phyloP scores from a whole-genome alignment of 2,797 vertebrate species.

The Hybognathus amarus region DNA sequence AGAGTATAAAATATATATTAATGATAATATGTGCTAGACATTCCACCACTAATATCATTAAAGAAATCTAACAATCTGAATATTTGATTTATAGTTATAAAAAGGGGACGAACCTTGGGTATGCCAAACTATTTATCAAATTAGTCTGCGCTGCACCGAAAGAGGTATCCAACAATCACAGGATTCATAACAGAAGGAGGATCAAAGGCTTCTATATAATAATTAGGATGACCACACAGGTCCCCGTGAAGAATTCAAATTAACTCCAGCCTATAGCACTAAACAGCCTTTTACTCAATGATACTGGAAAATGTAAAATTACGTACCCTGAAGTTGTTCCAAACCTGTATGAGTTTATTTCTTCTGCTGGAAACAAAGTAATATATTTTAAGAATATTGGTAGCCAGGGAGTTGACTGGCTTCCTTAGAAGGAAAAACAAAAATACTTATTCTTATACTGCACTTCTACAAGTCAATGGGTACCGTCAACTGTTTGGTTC shows the following conservation, averaged over 20 bases:
- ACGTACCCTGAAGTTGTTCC: too few relatives aligned
- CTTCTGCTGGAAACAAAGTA: too few relatives aligned
- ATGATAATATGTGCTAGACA: neutral
- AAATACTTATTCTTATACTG: too few relatives aligned
- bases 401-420: too few relatives aligned
- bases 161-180: constrained; percentile 47
- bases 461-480: too few relatives aligned
- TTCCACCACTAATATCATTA: neutral
- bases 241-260: constrained; percentile 51
- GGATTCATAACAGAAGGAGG: constrained; percentile 52
- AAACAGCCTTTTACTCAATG: constrained; percentile 39
- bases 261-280: constrained; percentile 43
- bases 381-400: too few relatives aligned
- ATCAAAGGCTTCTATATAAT: constrained; percentile 52
- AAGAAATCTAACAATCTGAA: neutral
- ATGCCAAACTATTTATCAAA: constrained; percentile 25
- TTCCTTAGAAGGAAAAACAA: too few relatives aligned
- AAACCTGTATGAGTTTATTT: too few relatives aligned
- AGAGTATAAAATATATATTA: too few relatives aligned
- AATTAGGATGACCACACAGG: constrained; percentile 45
- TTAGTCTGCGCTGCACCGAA: constrained; percentile 41
- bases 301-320: neutral
- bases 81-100: constrained; percentile 38
- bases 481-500: too few relatives aligned
- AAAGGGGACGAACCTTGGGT: constrained; percentile 9